A percentile compares a stretch with the other conserved stretches of the same genome.
Conservation (phyloP, 1,140 invertebrate species). For the Drosophila takahashii region DNA sequence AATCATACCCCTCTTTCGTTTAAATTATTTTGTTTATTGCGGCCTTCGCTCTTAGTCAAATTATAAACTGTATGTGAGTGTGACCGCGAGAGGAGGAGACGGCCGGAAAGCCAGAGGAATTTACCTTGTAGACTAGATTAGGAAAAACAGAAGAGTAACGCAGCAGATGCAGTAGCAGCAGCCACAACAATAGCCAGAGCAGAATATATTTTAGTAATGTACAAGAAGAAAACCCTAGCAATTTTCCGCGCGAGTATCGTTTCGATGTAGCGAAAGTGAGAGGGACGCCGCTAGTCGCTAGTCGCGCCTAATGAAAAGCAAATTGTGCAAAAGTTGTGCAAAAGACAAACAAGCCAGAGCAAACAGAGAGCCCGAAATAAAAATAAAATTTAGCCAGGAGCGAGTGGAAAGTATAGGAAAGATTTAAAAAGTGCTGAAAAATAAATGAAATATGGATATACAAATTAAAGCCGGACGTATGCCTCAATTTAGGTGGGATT, state of each 20-base stretch:
- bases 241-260: conserved; percentile 3
- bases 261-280: conserved; percentile 14
- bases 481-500: conserved; percentile 5
- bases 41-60: conserved; percentile 48
- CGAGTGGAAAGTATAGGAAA: conserved; percentile 1
- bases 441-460: conserved; percentile 25
- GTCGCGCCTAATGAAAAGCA: conserved; percentile 44
- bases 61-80: conserved; percentile 32
- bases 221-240: background rate
- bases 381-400: conserved; percentile 4
- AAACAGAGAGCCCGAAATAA: conserved; percentile 19
- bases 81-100: conserved; percentile 6
- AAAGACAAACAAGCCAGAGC: conserved; percentile 24
- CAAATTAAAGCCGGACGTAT: background rate
- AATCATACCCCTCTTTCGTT: conserved; percentile 1
- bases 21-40: conserved; percentile 31
- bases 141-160: conserved; percentile 2
- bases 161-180: conserved; percentile 6
- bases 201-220: conserved; percentile 37
- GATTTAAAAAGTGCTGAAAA: conserved; percentile 32
- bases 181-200: conserved; percentile 5
- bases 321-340: conserved; percentile 32
- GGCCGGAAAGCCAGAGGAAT: conserved; percentile 17
- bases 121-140: conserved; percentile 58
- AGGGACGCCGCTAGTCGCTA: conserved; percentile 44